phyloP scores from a whole-genome alignment of 2,113 vertebrate genomes.

The Rissa tridactyla region DNA sequence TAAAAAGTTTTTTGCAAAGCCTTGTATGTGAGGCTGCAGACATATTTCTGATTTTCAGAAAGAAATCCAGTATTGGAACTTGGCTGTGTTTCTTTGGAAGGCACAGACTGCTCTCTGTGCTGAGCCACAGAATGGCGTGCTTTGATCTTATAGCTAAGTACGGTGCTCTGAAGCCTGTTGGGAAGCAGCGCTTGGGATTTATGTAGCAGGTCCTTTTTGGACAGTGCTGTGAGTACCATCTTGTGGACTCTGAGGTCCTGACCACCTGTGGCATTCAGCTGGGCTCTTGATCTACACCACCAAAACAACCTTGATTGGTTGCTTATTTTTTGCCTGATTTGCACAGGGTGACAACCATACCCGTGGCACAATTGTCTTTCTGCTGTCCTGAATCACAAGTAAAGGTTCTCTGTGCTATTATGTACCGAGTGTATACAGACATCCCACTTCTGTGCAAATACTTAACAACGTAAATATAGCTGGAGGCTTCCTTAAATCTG shows the following conservation, averaged over 20 bases:
- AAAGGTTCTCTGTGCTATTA: neutral
- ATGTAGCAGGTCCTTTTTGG: neutral
- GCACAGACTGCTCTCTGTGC: neutral
- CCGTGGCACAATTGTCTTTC: neutral
- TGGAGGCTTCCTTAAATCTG: neutral
- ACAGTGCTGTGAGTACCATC: slow-evolving; percentile 38
- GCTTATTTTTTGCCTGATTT: neutral
- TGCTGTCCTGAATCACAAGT: neutral
- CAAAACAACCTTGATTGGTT: neutral
- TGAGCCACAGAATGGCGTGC: neutral
- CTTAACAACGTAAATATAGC: neutral
- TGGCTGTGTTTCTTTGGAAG: neutral
- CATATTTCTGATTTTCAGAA: neutral
- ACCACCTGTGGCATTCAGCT: neutral
- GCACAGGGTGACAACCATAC: neutral
- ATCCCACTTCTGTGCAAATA: neutral
- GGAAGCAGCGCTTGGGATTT: neutral
- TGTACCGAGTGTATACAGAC: neutral
- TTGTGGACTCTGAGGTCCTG: slow-evolving; percentile 24
- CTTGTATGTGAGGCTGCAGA: neutral
- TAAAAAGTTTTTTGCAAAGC: neutral
- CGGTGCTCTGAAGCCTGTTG: neutral
- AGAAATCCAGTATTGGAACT: neutral
- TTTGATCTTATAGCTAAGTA: neutral
- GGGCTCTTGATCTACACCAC: neutral